Conservation (phyloP, 2,888 invertebrate genomes). For the Loripinus fragilis region DNA sequence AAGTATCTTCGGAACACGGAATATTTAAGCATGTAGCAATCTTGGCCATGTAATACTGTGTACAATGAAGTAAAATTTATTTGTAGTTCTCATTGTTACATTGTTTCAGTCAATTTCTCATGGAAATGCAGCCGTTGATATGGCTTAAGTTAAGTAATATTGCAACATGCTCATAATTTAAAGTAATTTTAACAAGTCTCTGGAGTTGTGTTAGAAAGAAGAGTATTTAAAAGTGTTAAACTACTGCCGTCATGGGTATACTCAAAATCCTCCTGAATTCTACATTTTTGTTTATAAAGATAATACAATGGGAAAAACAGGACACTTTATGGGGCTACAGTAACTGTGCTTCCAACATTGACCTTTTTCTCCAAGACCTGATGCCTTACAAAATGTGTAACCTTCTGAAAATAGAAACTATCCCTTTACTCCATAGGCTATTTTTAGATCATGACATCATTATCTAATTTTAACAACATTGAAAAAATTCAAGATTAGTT, state of each 20-base stretch:
- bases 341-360: no score
- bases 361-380: no score
- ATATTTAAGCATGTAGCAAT: neutral
- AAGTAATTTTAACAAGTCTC: slow-evolving; percentile 11
- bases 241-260: slow-evolving; percentile 1
- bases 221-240: neutral
- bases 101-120: neutral
- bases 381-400: no score
- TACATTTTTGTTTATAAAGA: neutral
- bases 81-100: neutral
- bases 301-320: no score
- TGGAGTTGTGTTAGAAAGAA: neutral
- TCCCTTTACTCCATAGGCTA: no score
- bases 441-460: no score
- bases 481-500: no score
- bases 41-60: neutral
- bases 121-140: neutral
- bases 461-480: no score
- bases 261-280: neutral
- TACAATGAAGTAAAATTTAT: neutral
- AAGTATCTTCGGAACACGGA: neutral
- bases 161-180: slow-evolving; percentile 3
- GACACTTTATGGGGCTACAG: no score
- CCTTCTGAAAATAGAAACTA: no score
- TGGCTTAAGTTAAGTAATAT: slow-evolving; percentile 12